Evolutionary conservation across 2,888 invertebrate genomes (phyloP).

Genomic region (Tachina grossa): DNA sequence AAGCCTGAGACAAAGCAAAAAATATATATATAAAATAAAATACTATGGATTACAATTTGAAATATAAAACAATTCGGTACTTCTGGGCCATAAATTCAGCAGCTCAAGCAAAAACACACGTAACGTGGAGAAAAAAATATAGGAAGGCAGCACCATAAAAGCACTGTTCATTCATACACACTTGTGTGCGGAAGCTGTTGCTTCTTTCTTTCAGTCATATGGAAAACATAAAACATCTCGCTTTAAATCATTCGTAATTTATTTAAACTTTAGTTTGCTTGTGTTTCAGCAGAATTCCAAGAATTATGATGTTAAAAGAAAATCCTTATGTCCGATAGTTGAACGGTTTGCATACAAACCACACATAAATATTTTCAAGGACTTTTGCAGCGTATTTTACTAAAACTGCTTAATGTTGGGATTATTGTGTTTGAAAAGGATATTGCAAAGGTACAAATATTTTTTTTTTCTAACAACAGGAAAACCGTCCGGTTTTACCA

Average conservation of each 20-base stretch:
- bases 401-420: not conserved
- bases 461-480: not conserved
- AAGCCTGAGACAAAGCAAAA: slow-evolving; percentile 17
- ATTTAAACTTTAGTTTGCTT: slow-evolving; percentile 33
- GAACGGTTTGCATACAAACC: not conserved
- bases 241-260: slow-evolving; percentile 59
- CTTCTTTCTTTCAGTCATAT: slow-evolving; percentile 44
- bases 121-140: not conserved
- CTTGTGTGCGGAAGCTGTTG: slow-evolving; percentile 68
- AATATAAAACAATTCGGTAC: slow-evolving; percentile 57
- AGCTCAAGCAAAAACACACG: not conserved
- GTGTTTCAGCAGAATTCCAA: not conserved
- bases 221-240: slow-evolving; percentile 40
- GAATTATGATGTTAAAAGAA: slow-evolving; percentile 13
- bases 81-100: slow-evolving; percentile 52
- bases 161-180: slow-evolving; percentile 37
- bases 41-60: slow-evolving; percentile 51
- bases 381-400: not conserved
- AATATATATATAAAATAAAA: slow-evolving; percentile 6
- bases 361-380: slow-evolving; percentile 19
- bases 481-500: not conserved
- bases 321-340: slow-evolving; percentile 2
- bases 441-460: not conserved
- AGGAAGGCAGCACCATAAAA: slow-evolving; percentile 8
- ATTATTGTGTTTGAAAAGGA: not conserved